Percentiles rank a stretch among this genome's conserved stretches.
Evolutionary conservation across 2,113 vertebrate species (phyloP).

Genomic region (Scartelaos histophorus): DNA sequence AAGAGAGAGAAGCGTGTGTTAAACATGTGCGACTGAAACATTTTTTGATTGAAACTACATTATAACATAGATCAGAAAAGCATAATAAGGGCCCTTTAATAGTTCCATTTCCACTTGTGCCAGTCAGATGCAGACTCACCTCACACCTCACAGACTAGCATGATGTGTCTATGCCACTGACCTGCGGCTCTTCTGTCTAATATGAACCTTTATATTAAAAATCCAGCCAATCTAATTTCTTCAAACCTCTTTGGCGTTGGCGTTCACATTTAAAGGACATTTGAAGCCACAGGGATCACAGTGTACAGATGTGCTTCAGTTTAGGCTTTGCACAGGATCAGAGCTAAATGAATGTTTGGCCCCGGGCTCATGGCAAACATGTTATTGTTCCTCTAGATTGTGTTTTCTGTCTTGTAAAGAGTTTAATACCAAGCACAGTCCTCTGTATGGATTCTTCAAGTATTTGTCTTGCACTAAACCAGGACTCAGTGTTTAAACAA

Average conservation of each 20-base stretch:
- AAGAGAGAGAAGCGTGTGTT: too few relatives aligned
- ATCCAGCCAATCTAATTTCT: constrained; percentile 39
- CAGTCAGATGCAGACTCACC: not conserved
- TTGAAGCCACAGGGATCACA: constrained; percentile 22
- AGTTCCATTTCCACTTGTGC: not conserved
- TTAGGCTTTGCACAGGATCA: constrained; percentile 11
- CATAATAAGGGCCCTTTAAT: not conserved
- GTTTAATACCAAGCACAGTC: constrained; percentile 17
- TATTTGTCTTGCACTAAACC: not conserved
- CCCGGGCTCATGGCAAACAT: constrained; percentile 16
- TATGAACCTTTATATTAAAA: constrained; percentile 55
- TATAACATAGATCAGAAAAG: too few relatives aligned
- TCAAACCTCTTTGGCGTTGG: constrained; percentile 8
- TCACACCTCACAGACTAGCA: constrained; percentile 7
- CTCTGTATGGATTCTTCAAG: constrained; percentile 16
- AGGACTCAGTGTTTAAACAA: not conserved
- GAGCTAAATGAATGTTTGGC: constrained; percentile 11
- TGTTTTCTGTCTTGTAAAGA: not conserved
- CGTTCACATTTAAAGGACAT: constrained; percentile 43
- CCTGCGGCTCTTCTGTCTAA: constrained; percentile 58
- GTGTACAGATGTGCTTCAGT: constrained; percentile 4
- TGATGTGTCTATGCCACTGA: constrained; percentile 31
- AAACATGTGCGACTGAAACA: too few relatives aligned
- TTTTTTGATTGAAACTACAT: too few relatives aligned
- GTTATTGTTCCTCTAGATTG: not conserved